A percentile compares a stretch with the other conserved stretches of the same genome.
Evolutionary conservation across 2,888 invertebrate genomes (phyloP).

Genomic region (Plebejus anna): DNA sequence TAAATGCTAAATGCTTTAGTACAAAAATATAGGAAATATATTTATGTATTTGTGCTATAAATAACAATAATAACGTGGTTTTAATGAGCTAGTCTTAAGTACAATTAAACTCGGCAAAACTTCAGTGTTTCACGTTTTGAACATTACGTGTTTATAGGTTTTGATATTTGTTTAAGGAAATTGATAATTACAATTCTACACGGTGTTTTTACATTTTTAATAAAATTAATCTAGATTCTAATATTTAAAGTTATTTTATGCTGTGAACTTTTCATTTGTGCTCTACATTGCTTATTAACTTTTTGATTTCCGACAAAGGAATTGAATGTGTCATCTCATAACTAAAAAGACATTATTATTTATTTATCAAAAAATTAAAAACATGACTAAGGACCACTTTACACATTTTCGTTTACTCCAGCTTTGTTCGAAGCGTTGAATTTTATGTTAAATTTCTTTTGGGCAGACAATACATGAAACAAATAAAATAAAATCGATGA

Average conservation of each 20-base stretch:
- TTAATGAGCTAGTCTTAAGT: conserved; percentile 5
- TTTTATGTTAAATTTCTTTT: neutral
- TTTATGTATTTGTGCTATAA: neutral
- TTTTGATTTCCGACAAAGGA: too few species aligned
- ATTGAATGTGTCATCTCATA: neutral
- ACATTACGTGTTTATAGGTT: conserved; percentile 12
- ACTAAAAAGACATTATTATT: too few species aligned
- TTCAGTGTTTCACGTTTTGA: conserved; percentile 1
- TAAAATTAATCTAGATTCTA: neutral
- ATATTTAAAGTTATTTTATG: too few species aligned
- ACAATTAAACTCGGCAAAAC: conserved; percentile 7
- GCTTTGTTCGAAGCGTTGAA: neutral
- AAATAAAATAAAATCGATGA: neutral
- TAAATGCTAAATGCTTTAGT: neutral
- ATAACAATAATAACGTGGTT: neutral
- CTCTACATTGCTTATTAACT: too few species aligned
- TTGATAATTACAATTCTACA: neutral
- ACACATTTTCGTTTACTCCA: neutral
- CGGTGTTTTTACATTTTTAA: neutral
- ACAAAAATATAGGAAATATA: neutral
- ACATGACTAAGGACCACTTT: neutral
- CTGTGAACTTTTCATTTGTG: too few species aligned
- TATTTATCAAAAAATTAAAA: too few species aligned
- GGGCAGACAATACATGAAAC: too few species aligned
- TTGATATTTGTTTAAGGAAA: neutral